These are phyloP conservation scores for Apis mellifera DNA, from an alignment of 1,140 invertebrate genomes.

Conservation along the genomic window DNA sequence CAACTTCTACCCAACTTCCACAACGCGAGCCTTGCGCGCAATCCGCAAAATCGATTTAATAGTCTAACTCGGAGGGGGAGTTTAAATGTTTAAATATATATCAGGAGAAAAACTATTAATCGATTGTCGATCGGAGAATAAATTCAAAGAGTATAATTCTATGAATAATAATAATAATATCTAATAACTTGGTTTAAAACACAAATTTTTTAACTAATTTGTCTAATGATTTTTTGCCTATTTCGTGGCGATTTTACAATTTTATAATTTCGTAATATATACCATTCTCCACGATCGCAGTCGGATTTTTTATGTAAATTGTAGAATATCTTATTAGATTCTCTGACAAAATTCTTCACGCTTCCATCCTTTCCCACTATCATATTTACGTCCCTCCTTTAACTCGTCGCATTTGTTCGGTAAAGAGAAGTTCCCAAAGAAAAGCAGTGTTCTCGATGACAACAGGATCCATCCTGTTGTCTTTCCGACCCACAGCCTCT, in stretches of 20 bases:
- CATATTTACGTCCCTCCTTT: neutral
- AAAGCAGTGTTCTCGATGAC: neutral
- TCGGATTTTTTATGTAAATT: too few relatives aligned
- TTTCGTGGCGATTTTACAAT: too few relatives aligned
- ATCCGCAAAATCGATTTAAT: slow-evolving; percentile 26
- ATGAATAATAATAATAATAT: too few relatives aligned
- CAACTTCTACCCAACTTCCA: slow-evolving; percentile 9
- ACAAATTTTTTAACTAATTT: too few relatives aligned
- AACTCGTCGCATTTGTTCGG: slow-evolving; percentile 6
- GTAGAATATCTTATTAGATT: too few relatives aligned
- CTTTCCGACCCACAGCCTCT: neutral
- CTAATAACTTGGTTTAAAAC: too few relatives aligned
- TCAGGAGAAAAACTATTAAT: too few relatives aligned
- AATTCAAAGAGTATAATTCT: too few relatives aligned
- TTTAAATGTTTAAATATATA: slow-evolving; percentile 9
- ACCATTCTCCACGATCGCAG: too few relatives aligned
- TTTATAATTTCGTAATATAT: too few relatives aligned
- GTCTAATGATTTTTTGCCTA: too few relatives aligned
- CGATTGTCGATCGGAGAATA: neutral
- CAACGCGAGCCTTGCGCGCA: neutral
- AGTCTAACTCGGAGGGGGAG: neutral
- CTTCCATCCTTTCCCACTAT: neutral
- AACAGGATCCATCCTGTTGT: neutral
- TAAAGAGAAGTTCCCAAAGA: slow-evolving; percentile 22
- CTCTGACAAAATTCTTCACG: too few relatives aligned